These are phyloP conservation scores for Urocitellus parryii DNA, from an alignment of 2,113 vertebrate species.

Conservation along the genomic window DNA sequence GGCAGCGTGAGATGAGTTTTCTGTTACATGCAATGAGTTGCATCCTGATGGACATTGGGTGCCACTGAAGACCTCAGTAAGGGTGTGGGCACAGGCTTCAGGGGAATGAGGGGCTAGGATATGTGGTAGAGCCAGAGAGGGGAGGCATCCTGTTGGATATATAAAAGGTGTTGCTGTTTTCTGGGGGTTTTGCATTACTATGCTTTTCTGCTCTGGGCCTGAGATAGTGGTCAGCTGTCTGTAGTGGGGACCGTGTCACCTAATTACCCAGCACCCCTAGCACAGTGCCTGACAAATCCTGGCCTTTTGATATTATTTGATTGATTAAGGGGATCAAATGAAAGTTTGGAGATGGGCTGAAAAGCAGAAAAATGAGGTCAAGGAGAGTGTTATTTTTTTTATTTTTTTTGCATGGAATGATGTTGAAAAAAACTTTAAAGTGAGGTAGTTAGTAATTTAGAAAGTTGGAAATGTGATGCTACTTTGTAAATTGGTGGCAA, in stretches of 20 bases:
- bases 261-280: not conserved
- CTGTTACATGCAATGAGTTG: not conserved
- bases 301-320: not conserved
- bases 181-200: not conserved
- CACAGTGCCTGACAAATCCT: not conserved
- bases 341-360: not conserved
- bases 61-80: not conserved
- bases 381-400: not conserved
- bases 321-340: not conserved
- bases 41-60: not conserved
- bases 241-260: fast-evolving
- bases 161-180: not conserved
- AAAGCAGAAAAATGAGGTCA: not conserved
- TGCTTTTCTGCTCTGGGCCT: not conserved
- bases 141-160: not conserved
- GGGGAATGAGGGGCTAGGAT: not conserved
- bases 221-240: not conserved
- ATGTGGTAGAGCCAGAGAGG: not conserved
- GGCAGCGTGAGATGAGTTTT: conserved; percentile 23
- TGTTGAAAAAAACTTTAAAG: not conserved
- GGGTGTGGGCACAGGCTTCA: not conserved
- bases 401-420: not conserved
- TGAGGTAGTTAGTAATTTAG: not conserved
- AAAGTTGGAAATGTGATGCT: not conserved
- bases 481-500: not conserved